A percentile compares a stretch with the other conserved stretches of the same genome.
Conservation (phyloP, 2,113 vertebrate genomes). For the Triplophysa tibetana region DNA sequence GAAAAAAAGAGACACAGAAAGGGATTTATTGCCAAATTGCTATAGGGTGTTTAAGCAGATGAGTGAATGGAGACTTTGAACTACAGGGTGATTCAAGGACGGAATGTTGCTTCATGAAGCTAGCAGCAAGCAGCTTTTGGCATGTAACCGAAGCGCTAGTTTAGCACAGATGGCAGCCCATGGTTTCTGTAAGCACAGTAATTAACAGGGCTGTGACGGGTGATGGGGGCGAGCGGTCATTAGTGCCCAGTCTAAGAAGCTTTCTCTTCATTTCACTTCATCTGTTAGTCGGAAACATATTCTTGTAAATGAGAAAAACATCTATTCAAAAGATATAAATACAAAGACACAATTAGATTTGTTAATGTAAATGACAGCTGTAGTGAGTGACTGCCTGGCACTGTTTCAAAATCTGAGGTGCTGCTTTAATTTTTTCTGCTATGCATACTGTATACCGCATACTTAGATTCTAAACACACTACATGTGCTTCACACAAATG, state of each 20-base stretch:
- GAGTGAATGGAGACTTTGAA: conserved; percentile 7
- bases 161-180: conserved; percentile 39
- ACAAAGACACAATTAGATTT: conserved; percentile 17
- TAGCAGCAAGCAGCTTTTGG: not conserved
- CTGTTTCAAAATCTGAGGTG: too few relatives aligned
- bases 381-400: not conserved
- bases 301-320: not conserved
- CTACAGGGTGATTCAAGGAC: not conserved
- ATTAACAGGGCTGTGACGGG: conserved; percentile 12
- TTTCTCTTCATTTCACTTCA: conserved; percentile 21
- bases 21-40: conserved; percentile 1
- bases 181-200: conserved; percentile 33
- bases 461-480: too few relatives aligned
- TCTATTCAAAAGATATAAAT: not conserved
- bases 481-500: too few relatives aligned
- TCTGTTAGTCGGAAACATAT: not conserved
- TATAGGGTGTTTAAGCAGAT: not conserved
- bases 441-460: not conserved
- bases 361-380: not conserved
- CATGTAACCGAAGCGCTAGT: conserved; percentile 5
- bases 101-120: conserved; percentile 19
- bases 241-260: conserved; percentile 23
- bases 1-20: not conserved
- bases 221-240: conserved; percentile 10
- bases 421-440: too few relatives aligned